Base-by-base conservation (phyloP, 1,140 invertebrate species). In the Drosophila fuyamai region DNA sequence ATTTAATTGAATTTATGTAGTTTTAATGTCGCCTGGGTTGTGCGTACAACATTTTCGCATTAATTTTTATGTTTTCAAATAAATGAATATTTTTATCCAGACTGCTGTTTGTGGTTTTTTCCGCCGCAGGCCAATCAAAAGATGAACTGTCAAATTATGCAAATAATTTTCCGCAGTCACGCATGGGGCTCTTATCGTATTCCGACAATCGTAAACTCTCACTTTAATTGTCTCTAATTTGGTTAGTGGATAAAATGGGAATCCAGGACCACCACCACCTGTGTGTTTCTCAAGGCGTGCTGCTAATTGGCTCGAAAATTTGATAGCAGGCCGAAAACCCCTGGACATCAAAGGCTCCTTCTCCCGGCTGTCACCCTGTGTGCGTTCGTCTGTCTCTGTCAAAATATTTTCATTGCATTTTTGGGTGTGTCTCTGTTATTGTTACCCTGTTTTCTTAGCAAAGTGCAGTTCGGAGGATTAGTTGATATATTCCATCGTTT, bases 1-100 rank as follows among this genome's bases (percentile, higher is more conserved):
- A 84, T 89, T 89, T 89, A 84, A 89, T 89, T 89, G 84, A 89
- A 89, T 89, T 89, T 90, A 89, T 89, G 85, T 90, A 84, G 82
- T 89, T 89, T 81, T 70, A 76, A 81, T 84, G 81, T 84, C 76
- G 66, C 63, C 62, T 61, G 55, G 48, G 43, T 47, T 61, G 46
- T 61, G 72, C 61, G 53, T 81, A 89, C 84, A 89, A 36, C 84
- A 81, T 89, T 89, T 89, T 84, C 66, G 84, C 84, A 89, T 89
- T 89, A 89, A 89, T 89, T 89, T 89, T 89, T 81, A 90, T 90
- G 85, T 88, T 83, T 74, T 62, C 62, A 77, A 74, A 82, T 61
- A 76, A 51, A 68, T 48, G 56, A 50, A 67, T 59, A 46, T 40
- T 61, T 58, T 62, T 61, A 32, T 72, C 44, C 44, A 48, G 65